These are phyloP conservation scores for Athrips mouffetella DNA, from an alignment of 2,888 invertebrate species.

Conservation along the genomic window DNA sequence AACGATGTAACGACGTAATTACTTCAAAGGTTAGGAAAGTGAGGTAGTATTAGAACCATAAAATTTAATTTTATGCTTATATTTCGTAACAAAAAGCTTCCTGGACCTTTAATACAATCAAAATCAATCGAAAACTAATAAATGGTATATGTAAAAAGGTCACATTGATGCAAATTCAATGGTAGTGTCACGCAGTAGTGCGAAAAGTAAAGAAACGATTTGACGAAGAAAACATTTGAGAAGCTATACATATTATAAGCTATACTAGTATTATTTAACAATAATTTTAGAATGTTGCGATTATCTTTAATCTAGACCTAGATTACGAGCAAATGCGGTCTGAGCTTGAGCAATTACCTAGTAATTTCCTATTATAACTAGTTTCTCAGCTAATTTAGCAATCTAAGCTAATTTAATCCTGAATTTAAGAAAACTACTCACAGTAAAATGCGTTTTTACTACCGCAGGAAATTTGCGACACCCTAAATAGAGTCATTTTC, in stretches of 20 bases:
- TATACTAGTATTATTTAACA: background rate
- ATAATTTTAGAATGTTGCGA: constrained; percentile 7
- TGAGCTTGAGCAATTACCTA: background rate
- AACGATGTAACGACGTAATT: constrained; percentile 3
- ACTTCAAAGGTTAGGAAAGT: background rate
- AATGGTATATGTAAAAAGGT: background rate
- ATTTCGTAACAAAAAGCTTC: no score
- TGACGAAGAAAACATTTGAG: no score
- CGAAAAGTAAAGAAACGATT: no score
- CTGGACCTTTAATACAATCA: no score
- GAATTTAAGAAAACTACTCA: background rate
- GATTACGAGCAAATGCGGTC: constrained; percentile 1
- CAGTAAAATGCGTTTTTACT: no score
- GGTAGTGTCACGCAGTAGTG: no score
- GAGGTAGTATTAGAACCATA: background rate
- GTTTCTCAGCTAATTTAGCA: constrained; percentile 4
- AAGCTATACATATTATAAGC: no score
- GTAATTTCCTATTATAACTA: constrained; percentile 4
- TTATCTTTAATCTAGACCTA: constrained; percentile 13
- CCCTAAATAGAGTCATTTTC: no score
- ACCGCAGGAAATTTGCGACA: no score
- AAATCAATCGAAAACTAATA: background rate
- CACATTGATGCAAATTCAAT: no score
- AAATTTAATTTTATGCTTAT: background rate
- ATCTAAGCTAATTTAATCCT: background rate